Evolutionary conservation across 2,113 vertebrate genomes (phyloP), one percentile per base, ranked within the genome.

Genomic region (Apistogramma diplotaenia): DNA sequence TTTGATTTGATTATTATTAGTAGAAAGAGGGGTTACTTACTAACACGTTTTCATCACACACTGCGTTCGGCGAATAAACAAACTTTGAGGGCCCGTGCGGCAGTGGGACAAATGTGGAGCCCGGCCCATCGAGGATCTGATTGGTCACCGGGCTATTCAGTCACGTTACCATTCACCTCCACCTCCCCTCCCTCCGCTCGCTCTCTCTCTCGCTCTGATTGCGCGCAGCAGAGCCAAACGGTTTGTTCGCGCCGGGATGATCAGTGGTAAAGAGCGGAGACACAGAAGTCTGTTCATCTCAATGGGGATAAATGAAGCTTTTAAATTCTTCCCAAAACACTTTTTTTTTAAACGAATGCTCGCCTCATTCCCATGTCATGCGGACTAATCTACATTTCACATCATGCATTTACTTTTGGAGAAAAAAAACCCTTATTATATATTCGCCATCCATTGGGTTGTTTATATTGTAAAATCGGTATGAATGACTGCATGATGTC

Each of bases 31-130:
- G 92, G 93, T 93, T 61, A 93, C 83, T 93, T 77, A 90, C 90
- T 92, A 90, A 94, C 95, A 95, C 95, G 95, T 95, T 96, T 95
- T 95, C 94, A 93, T 94, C 94, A 94, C 93, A 94, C 95, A 93
- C 91, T 82, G 93, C 93, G 93, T 94, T 94, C 94, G 88, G 92
- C 93, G 94, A 96, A 96, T 95, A 96, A 96, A 96, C 95, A 96
- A 96, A 96, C 95, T 96, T 96, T 95, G 93, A 94, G 94, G 95
- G 94, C 95, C 95, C 94, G 93, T 94, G 94, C 82, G 83, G 91
- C 92, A 78, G 84, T 91, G 93, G 94, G 94, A 93, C 94, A 93
- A 92, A 89, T 86, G 73, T 46, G 73, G 86, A 88, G 93, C 93
- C 92, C 94, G 31, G 89, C 95, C 95, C 92, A 94, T 88, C 89